Evolutionary conservation across 2,113 vertebrate species (phyloP).

Genomic region (Echinops telfairi): DNA sequence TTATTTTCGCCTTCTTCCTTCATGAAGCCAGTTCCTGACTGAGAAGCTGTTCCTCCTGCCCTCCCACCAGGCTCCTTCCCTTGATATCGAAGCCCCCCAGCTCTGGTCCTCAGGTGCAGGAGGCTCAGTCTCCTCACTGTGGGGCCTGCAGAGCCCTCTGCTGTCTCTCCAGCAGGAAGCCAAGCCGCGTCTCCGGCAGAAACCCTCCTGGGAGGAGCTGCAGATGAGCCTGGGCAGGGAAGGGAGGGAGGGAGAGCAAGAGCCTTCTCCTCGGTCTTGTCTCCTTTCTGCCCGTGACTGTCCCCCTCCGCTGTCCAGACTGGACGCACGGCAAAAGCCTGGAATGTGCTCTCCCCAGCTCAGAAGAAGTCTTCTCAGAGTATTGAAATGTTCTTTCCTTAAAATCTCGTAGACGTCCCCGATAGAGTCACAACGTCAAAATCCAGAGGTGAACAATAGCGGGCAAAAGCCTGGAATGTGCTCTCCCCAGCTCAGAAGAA

Average conservation of each 20-base stretch:
- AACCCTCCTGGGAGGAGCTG: neutral
- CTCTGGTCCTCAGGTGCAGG: neutral
- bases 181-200: rapidly evolving
- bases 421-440: slow-evolving; percentile 23
- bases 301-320: neutral
- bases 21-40: neutral
- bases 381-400: slow-evolving; percentile 16
- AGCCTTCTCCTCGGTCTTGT: neutral
- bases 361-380: slow-evolving; percentile 2
- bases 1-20: neutral
- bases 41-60: neutral
- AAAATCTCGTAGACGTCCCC: slow-evolving; percentile 1
- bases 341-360: neutral
- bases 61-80: neutral
- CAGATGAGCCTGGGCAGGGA: neutral
- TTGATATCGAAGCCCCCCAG: neutral
- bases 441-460: neutral
- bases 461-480: no score
- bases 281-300: neutral
- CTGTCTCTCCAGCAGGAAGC: neutral
- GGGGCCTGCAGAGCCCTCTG: neutral
- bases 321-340: neutral
- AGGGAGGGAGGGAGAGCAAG: neutral
- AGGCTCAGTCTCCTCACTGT: neutral
- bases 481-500: neutral